A percentile compares a stretch with the other conserved stretches of the same genome.
Evolutionary conservation across 2,797 vertebrate genomes (phyloP).

Genomic region (Melanotaenia nigrans): DNA sequence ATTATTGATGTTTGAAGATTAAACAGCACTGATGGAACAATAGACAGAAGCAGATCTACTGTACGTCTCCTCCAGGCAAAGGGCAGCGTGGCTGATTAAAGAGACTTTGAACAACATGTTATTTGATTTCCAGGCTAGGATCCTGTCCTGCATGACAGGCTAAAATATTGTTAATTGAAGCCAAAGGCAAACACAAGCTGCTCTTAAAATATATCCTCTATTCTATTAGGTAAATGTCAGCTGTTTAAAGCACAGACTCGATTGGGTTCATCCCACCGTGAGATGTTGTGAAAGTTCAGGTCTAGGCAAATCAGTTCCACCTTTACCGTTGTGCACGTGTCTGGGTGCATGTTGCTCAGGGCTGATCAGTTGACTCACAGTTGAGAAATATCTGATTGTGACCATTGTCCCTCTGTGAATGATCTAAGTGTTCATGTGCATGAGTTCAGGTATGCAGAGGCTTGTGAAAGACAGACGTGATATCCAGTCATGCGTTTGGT

Average conservation of each 20-base stretch:
- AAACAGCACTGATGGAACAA: slow-evolving; percentile 50
- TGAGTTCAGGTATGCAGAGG: slow-evolving; percentile 13
- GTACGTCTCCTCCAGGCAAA: slow-evolving; percentile 31
- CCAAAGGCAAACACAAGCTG: background rate
- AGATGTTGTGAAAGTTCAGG: slow-evolving; percentile 7
- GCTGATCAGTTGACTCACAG: slow-evolving; percentile 29
- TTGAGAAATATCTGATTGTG: slow-evolving; percentile 53
- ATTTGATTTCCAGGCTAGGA: slow-evolving; percentile 61
- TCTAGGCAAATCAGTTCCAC: background rate
- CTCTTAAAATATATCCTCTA: background rate
- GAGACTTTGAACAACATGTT: slow-evolving; percentile 67
- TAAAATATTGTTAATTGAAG: background rate
- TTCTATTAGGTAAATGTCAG: background rate
- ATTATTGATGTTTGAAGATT: slow-evolving; percentile 32
- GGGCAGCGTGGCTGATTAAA: slow-evolving; percentile 35
- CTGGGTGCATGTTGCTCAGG: slow-evolving; percentile 5
- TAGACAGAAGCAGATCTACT: slow-evolving; percentile 28
- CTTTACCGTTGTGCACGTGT: background rate
- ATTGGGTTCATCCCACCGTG: background rate
- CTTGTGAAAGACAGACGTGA: background rate
- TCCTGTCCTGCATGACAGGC: slow-evolving; percentile 15
- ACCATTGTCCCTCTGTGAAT: slow-evolving; percentile 24
- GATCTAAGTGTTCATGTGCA: background rate
- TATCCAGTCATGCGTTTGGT: background rate
- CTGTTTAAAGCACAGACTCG: slow-evolving; percentile 4